A percentile compares a stretch with the other conserved stretches of the same genome.
phyloP scores from a whole-genome alignment of 1,140 invertebrate genomes.

The Olivierus martensii region DNA sequence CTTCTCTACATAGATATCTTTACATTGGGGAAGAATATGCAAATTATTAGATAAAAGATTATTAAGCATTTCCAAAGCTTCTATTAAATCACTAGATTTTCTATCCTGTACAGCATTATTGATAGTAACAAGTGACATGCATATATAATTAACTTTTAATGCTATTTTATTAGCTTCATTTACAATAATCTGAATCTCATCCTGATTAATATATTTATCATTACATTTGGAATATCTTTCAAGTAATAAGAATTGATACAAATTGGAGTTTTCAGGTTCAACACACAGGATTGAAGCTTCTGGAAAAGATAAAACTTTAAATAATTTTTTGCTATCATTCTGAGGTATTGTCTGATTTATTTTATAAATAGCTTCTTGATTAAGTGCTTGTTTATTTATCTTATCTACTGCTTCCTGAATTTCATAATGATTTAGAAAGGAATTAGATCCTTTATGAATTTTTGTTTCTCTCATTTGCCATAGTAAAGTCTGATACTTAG shows the following conservation, averaged over 20 bases:
- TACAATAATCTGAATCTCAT: too few species aligned
- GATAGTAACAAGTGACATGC: too few species aligned
- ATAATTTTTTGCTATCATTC: background rate
- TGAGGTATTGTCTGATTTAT: background rate
- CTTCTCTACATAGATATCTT: background rate
- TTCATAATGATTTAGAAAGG: constrained; percentile 50
- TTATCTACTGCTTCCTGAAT: constrained; percentile 51
- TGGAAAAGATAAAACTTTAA: background rate
- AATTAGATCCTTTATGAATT: constrained; percentile 27
- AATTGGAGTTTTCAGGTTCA: background rate
- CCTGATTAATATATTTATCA: too few species aligned
- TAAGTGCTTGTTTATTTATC: constrained; percentile 35
- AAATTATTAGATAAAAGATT: background rate
- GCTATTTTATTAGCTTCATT: too few species aligned
- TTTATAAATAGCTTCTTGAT: background rate
- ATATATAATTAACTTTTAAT: too few species aligned
- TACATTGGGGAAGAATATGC: background rate
- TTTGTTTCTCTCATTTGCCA: background rate
- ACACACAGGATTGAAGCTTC: background rate
- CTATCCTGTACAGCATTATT: too few species aligned
- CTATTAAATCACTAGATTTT: too few species aligned
- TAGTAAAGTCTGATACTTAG: background rate
- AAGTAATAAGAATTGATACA: background rate
- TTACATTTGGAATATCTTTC: too few species aligned
- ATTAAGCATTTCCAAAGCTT: too few species aligned